Evolutionary conservation across 2,113 vertebrate genomes (phyloP).

Genomic region (Proterorhinus semilunaris): DNA sequence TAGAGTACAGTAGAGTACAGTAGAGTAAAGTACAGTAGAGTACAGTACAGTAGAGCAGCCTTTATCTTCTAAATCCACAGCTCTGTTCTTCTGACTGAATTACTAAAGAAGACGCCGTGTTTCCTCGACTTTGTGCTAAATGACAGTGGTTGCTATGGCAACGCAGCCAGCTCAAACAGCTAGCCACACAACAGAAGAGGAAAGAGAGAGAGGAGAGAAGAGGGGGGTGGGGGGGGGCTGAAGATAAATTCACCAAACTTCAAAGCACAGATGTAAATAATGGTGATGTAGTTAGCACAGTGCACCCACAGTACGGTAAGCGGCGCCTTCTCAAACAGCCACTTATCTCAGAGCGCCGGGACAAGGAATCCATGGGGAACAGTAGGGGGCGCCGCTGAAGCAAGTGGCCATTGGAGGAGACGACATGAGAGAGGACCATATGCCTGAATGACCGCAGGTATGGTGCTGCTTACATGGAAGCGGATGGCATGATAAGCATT

Average conservation of each 20-base stretch:
- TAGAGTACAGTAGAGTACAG: no score
- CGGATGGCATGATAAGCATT: conserved; percentile 61
- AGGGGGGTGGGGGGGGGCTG: neutral
- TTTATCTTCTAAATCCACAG: no score
- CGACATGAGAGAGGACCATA: neutral
- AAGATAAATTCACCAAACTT: conserved; percentile 58
- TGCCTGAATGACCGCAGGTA: neutral
- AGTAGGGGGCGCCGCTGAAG: no score
- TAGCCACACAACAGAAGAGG: neutral
- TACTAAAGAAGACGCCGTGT: neutral
- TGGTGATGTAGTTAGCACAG: conserved; percentile 47
- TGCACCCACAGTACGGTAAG: conserved; percentile 41
- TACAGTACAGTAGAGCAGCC: no score
- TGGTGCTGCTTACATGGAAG: conserved; percentile 18
- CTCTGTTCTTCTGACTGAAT: neutral
- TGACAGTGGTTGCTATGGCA: neutral
- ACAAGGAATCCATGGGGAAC: no score
- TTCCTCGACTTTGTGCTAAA: conserved; percentile 2
- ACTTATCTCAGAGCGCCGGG: neutral
- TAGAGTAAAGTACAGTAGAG: no score
- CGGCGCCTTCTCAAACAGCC: conserved; percentile 56
- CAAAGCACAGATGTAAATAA: conserved; percentile 60
- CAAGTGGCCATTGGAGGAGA: conserved; percentile 44
- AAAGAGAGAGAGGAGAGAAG: neutral
- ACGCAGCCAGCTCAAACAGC: neutral